Percentiles rank a stretch among this genome's conserved stretches.
These are phyloP conservation scores for Xestia c-nigrum DNA, from an alignment of 2,888 invertebrate species.

Conservation along the genomic window DNA sequence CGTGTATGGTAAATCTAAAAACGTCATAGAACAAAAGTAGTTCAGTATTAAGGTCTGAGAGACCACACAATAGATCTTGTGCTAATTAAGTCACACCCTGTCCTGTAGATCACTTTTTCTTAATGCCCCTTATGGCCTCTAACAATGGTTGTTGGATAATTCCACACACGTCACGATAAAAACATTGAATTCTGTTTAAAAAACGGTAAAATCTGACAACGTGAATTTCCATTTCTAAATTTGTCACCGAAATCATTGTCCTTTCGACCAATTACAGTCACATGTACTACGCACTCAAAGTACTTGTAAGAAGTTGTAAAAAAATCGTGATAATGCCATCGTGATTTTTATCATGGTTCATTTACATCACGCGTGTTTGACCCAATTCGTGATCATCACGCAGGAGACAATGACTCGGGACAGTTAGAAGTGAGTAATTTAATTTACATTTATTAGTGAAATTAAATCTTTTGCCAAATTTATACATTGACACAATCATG, in stretches of 20 bases:
- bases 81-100: background rate
- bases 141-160: background rate
- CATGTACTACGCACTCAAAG: slow-evolving; percentile 19
- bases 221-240: slow-evolving; percentile 9
- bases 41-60: background rate
- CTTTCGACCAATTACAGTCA: slow-evolving; percentile 10
- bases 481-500: background rate
- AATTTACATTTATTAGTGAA: slow-evolving; percentile 18
- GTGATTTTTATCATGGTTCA: slow-evolving; percentile 23
- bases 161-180: background rate
- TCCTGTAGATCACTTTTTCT: background rate
- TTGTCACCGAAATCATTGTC: slow-evolving; percentile 7
- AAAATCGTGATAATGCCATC: slow-evolving; percentile 48
- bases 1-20: too few relatives aligned
- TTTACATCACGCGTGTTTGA: slow-evolving; percentile 44
- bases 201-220: slow-evolving; percentile 14
- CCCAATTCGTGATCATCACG: slow-evolving; percentile 51
- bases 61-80: background rate
- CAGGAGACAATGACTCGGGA: slow-evolving; percentile 37
- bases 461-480: background rate
- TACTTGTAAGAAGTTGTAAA: slow-evolving; percentile 20
- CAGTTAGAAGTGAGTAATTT: slow-evolving; percentile 48
- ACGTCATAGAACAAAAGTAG: background rate
- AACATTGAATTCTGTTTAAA: background rate
- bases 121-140: background rate